A percentile compares a stretch with the other conserved stretches of the same genome.
These are phyloP conservation scores for Scylla paramamosain DNA, from an alignment of 1,140 invertebrate genomes.

Conservation along the genomic window DNA sequence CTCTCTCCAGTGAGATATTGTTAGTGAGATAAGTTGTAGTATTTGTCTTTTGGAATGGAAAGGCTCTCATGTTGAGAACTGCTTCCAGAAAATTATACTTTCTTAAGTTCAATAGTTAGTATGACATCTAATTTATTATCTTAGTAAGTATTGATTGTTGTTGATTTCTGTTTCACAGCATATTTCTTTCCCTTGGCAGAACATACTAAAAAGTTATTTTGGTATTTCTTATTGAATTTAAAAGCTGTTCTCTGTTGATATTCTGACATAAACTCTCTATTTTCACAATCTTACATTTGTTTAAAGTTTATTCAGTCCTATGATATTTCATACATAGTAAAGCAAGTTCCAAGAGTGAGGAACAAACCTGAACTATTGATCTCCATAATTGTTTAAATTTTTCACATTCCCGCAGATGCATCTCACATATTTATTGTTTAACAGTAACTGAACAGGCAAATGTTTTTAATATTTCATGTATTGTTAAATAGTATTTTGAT, in stretches of 20 bases:
- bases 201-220: not conserved
- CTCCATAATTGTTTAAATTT: not conserved
- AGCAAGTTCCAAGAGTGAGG: not conserved
- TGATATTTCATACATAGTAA: not conserved
- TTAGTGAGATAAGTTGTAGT: not conserved
- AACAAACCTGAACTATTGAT: slow-evolving; percentile 3
- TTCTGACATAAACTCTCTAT: not conserved
- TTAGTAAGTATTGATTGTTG: not conserved
- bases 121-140: not conserved
- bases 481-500: no score
- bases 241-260: not conserved
- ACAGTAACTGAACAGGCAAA: not conserved
- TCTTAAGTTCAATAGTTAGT: not conserved
- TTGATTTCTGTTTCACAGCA: not conserved
- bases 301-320: no score
- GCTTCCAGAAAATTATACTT: not conserved
- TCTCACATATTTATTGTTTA: not conserved
- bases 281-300: not conserved
- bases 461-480: no score
- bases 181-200: not conserved
- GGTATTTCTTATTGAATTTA: not conserved
- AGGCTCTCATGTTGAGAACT: no score
- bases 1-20: not conserved
- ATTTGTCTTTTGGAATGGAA: not conserved
- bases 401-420: not conserved